Percentiles rank a stretch among this genome's conserved stretches.
Conservation (phyloP, 2,113 vertebrate genomes). For the Sprattus sprattus region DNA sequence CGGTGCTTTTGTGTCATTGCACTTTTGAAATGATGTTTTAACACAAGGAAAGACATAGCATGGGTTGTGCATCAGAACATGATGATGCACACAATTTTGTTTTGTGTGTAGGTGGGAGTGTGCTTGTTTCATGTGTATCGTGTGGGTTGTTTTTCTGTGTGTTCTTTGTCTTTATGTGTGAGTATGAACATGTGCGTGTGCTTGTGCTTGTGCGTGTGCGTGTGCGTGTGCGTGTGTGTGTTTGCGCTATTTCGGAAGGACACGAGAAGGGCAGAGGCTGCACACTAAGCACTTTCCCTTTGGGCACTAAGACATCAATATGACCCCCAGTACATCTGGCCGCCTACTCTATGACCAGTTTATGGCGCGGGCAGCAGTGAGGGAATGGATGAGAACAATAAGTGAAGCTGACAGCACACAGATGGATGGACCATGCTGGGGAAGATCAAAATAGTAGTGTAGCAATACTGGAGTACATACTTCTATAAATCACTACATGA, state of each 20-base stretch:
- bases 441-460: not conserved
- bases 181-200: not conserved
- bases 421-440: not conserved
- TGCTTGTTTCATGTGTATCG: not conserved
- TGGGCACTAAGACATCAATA: not conserved
- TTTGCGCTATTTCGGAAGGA: slow-evolving; percentile 17
- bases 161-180: not conserved
- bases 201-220: not conserved
- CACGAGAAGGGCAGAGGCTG: slow-evolving; percentile 30
- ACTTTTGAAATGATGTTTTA: not conserved
- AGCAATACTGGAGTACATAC: not conserved
- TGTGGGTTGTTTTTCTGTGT: not conserved
- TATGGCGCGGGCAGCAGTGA: not conserved
- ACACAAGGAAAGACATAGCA: not conserved
- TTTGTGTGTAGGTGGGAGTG: not conserved
- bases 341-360: not conserved
- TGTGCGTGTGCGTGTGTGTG: not conserved
- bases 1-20: not conserved
- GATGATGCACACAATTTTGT: not conserved
- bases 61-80: not conserved
- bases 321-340: not conserved
- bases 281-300: slow-evolving; percentile 34
- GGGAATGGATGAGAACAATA: not conserved
- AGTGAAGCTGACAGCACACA: not conserved
- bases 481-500: no score